Percentiles rank a stretch among this genome's conserved stretches.
Conservation (phyloP, 2,797 vertebrate species). For the Sebastes alutus region DNA sequence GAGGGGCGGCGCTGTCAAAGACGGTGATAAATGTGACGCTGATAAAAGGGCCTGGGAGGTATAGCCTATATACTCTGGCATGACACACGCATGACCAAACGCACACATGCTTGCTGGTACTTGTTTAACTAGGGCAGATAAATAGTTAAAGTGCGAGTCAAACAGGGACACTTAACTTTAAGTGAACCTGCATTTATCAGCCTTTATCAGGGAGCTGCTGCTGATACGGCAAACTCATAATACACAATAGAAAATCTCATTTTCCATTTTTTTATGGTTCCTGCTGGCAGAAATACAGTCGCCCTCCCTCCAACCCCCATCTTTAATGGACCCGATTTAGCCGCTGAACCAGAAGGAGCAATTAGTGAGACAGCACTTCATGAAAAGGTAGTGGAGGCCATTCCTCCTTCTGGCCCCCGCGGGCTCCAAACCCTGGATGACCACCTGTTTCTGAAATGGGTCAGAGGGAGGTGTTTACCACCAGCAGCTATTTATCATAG, state of each 20-base stretch:
- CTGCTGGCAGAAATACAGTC: background rate
- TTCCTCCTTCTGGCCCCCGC: slow-evolving; percentile 5
- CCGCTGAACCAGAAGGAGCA: slow-evolving; percentile 46
- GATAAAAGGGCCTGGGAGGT: background rate
- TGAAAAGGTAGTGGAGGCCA: slow-evolving; percentile 17
- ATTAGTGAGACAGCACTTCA: slow-evolving; percentile 22
- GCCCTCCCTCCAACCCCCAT: slow-evolving; percentile 16
- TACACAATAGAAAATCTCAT: background rate
- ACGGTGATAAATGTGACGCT: background rate
- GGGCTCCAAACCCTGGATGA: background rate
- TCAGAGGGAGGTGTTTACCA: slow-evolving; percentile 14
- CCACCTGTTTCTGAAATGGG: slow-evolving; percentile 53
- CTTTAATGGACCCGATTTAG: slow-evolving; percentile 26
- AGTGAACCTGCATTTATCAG: background rate
- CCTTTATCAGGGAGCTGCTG: background rate
- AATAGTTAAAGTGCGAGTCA: slow-evolving; percentile 5
- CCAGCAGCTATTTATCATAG: background rate
- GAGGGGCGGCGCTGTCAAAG: background rate
- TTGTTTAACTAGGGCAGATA: slow-evolving; percentile 23
- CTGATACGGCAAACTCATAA: background rate
- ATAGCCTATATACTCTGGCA: background rate
- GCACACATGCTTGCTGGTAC: slow-evolving; percentile 2
- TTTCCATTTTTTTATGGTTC: background rate
- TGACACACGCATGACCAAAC: slow-evolving; percentile 18
- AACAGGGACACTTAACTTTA: background rate